Evolutionary conservation across 2,113 vertebrate genomes (phyloP), one percentile per base, ranked within the genome.

Genomic region (Bufo bufo): DNA sequence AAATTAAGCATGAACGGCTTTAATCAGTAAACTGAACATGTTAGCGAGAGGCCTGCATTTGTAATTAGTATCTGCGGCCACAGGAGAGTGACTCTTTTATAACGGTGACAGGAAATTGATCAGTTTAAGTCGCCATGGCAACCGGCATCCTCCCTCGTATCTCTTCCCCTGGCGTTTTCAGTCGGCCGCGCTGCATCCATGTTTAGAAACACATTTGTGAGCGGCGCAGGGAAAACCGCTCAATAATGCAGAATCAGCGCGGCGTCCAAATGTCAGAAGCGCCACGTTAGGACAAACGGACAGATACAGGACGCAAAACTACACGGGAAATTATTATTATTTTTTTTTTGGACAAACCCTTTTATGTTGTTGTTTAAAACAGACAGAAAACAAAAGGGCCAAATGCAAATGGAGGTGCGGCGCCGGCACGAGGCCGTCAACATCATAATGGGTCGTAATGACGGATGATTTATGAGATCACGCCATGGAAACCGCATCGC

Each of bases 31-130:
- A 88, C 91, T 90, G 95, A 94, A 94, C 93, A 94, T 93, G 93
- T 92, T 91, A 94, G 92, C 82, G 89, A 93, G 93, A 84, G 92
- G 91, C 93, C 94, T 94, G 94, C 90, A 90, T 95, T 93, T 91
- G 92, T 95, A 96, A 96, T 96, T 95, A 96, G 94, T 90, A 92
- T 95, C 92, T 93, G 94, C 80, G 91, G 94, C 93, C 93, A 93
- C 92, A 92, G 93, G 93, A 96, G 93, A 94, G 92, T 91, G 92
- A 90, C 91, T 94, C 92, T 93, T 94, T 94, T 93, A 93, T 93
- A 95, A 94, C 91, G 93, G 91, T 95, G 95, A 94, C 94, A 95
- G 94, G 93, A 96, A 96, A 97, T 96, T 96, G 96, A 96, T 96
- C 94, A 94, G 93, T 94, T 95, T 95, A 92, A 90, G 94, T 96